A percentile compares a stretch with the other conserved stretches of the same genome.
These are phyloP conservation scores for Pantherophis vulpinus DNA, from an alignment of 2,797 vertebrate species.

Conservation along the genomic window DNA sequence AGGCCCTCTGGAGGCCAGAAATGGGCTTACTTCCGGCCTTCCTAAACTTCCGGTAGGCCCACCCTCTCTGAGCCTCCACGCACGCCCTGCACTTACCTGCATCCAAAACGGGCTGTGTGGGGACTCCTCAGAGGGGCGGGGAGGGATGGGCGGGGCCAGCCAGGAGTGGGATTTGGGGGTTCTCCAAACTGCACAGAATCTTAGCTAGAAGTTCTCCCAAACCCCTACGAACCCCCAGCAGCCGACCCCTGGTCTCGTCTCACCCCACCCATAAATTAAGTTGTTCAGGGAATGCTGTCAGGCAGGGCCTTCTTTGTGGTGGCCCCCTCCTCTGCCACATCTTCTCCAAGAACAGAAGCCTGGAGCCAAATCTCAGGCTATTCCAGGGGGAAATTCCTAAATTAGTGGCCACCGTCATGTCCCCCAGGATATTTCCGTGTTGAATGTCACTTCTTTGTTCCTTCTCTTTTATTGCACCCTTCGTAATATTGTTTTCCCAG, in stretches of 20 bases:
- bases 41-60: too few species aligned
- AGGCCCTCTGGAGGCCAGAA: too few species aligned
- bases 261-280: neutral
- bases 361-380: neutral
- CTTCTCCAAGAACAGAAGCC: neutral
- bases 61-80: too few species aligned
- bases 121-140: too few species aligned
- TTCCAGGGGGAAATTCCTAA: neutral
- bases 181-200: too few species aligned
- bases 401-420: accelerated
- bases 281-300: neutral
- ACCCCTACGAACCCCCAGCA: too few species aligned
- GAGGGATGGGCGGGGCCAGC: too few species aligned
- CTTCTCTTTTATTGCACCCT: neutral
- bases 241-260: neutral
- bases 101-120: too few species aligned
- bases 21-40: too few species aligned
- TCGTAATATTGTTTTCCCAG: neutral
- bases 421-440: neutral
- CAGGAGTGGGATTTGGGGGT: too few species aligned
- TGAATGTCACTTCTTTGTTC: neutral
- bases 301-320: neutral
- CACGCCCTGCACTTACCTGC: too few species aligned
- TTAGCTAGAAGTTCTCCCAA: too few species aligned
- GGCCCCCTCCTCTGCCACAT: neutral